These are phyloP conservation scores for Dynastes hyllus DNA, from an alignment of 2,888 invertebrate species.

Conservation along the genomic window DNA sequence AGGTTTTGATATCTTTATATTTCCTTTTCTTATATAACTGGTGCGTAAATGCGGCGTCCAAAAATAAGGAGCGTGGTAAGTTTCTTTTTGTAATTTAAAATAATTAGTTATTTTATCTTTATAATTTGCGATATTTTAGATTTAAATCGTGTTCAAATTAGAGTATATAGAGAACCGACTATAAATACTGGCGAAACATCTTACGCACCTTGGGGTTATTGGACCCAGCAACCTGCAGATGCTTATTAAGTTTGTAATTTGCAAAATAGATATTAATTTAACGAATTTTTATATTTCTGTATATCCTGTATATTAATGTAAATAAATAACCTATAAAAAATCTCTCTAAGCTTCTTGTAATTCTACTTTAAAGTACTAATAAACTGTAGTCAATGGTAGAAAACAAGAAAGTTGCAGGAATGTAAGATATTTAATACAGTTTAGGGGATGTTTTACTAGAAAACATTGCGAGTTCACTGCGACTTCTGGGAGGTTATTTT, in stretches of 20 bases:
- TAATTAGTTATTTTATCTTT: background rate
- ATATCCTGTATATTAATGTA: no score
- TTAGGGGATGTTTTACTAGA: no score
- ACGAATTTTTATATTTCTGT: no score
- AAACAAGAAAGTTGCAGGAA: no score
- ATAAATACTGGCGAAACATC: slow-evolving; percentile 74
- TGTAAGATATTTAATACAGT: no score
- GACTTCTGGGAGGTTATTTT: no score
- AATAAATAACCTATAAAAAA: no score
- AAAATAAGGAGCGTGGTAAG: slow-evolving; percentile 22
- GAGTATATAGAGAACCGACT: slow-evolving; percentile 82
- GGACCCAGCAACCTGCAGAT: slow-evolving; percentile 82
- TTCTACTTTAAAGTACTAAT: no score
- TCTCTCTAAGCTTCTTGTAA: no score
- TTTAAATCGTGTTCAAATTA: slow-evolving; percentile 77
- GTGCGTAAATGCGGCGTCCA: background rate
- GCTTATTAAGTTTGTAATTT: slow-evolving; percentile 67
- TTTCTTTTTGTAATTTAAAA: background rate
- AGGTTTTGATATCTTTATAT: background rate
- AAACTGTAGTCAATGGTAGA: no score
- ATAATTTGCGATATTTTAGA: slow-evolving; percentile 32
- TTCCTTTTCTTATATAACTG: background rate
- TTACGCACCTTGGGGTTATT: slow-evolving; percentile 83
- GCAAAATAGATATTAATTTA: slow-evolving; percentile 29
- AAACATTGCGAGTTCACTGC: no score